Evolutionary conservation across 2,888 invertebrate species (phyloP).

Genomic region (Orchestes rusci): DNA sequence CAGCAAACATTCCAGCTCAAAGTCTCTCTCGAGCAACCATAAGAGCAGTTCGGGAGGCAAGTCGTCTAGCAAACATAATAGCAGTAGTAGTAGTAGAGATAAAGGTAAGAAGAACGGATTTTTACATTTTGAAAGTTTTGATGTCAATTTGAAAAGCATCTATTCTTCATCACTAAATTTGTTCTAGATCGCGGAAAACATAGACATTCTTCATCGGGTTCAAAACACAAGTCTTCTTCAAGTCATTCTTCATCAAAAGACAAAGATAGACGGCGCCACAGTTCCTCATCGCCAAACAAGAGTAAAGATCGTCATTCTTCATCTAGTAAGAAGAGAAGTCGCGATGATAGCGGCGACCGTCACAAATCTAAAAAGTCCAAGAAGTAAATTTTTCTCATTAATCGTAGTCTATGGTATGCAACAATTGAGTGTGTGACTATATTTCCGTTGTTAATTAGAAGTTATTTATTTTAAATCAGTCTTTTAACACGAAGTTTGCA

Average conservation of each 20-base stretch:
- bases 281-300: conserved; percentile 43
- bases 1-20: conserved; percentile 26
- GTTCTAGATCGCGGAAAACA: conserved; percentile 26
- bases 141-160: not conserved
- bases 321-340: conserved; percentile 58
- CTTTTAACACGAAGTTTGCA: no score
- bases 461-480: no score
- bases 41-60: conserved; percentile 25
- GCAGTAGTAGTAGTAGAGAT: conserved; percentile 25
- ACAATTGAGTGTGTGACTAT: no score
- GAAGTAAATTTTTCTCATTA: conserved; percentile 40
- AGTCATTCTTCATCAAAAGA: conserved; percentile 30
- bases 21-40: conserved; percentile 24
- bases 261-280: conserved; percentile 27
- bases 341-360: conserved; percentile 66
- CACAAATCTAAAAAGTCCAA: conserved; percentile 63
- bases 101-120: conserved; percentile 13
- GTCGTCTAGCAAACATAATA: conserved; percentile 32
- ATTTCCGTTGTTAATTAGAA: no score
- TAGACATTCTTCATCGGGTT: conserved; percentile 16
- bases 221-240: conserved; percentile 24
- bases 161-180: not conserved
- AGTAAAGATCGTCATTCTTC: conserved; percentile 26
- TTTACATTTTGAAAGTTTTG: not conserved
- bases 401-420: not conserved